A percentile compares a stretch with the other conserved stretches of the same genome.
Conservation (phyloP, 2,888 invertebrate genomes). For the Tridacna crocea region DNA sequence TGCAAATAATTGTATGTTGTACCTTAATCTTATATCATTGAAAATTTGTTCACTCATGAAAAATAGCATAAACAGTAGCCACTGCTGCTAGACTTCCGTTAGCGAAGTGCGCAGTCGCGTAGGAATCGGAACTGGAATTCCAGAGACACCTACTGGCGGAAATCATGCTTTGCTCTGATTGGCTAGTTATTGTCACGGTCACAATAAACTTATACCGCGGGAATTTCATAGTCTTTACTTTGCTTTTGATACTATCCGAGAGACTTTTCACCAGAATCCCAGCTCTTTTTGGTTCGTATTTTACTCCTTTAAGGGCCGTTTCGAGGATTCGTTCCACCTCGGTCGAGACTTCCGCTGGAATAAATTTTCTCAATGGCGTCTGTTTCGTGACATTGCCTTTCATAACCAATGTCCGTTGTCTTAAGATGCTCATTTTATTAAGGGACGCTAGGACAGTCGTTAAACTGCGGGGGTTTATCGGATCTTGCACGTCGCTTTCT, state of each 20-base stretch:
- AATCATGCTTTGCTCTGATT: constrained; percentile 46
- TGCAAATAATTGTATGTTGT: too few relatives aligned
- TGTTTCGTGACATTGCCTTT: constrained; percentile 60
- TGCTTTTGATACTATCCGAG: constrained; percentile 59
- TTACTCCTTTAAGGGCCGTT: constrained; percentile 39
- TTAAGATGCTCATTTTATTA: constrained; percentile 54
- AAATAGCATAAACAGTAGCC: constrained; percentile 60
- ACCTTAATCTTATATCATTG: too few relatives aligned
- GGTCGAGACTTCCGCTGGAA: constrained; percentile 39
- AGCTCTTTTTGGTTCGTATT: constrained; percentile 60
- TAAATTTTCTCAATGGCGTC: constrained; percentile 58
- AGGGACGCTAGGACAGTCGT: constrained; percentile 49
- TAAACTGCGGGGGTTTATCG: constrained; percentile 22
- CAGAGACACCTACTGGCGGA: constrained; percentile 60
- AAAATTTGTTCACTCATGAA: constrained; percentile 47
- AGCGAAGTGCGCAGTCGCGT: constrained; percentile 47
- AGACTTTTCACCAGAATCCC: constrained; percentile 48
- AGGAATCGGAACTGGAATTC: constrained; percentile 52
- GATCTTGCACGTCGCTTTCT: not conserved
- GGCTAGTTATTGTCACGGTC: constrained; percentile 59
- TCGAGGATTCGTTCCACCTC: constrained; percentile 50
- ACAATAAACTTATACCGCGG: constrained; percentile 64
- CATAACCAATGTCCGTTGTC: constrained; percentile 53
- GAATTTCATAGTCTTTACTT: constrained; percentile 63
- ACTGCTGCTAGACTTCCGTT: constrained; percentile 54